These are phyloP conservation scores for Panagrolaimus sp. DNA, from an alignment of 1,140 invertebrate genomes.

Conservation along the genomic window DNA sequence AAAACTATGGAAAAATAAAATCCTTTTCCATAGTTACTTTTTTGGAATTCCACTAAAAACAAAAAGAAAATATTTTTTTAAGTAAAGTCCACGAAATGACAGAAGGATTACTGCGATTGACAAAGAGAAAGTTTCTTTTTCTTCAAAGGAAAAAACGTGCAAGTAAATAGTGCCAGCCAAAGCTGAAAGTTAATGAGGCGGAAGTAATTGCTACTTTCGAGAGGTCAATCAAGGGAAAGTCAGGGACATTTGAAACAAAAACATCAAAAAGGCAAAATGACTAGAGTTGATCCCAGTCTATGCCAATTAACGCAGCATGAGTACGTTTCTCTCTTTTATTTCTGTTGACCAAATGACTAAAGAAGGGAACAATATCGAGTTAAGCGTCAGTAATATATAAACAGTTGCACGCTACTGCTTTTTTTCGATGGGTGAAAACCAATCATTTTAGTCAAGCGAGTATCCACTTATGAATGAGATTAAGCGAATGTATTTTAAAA, in stretches of 20 bases:
- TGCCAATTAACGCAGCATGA: conserved; percentile 10
- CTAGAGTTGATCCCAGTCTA: neutral
- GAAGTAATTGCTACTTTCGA: conserved; percentile 10
- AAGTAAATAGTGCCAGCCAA: neutral
- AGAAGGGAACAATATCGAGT: too few relatives aligned
- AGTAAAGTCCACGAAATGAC: conserved; percentile 14
- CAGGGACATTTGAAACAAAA: conserved; percentile 3
- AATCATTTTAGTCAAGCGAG: too few relatives aligned
- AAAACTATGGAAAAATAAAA: conserved; percentile 1
- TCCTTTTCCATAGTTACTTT: too few relatives aligned
- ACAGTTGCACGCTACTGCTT: too few relatives aligned
- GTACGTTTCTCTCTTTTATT: too few relatives aligned
- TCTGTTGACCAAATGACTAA: too few relatives aligned
- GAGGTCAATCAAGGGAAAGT: conserved; percentile 2
- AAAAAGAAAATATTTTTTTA: neutral
- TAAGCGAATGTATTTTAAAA: too few relatives aligned
- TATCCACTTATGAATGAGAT: too few relatives aligned
- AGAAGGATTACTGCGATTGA: conserved; percentile 10
- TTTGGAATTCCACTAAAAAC: neutral
- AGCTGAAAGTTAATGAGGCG: conserved; percentile 8
- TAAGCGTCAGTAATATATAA: too few relatives aligned
- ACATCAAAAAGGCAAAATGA: neutral
- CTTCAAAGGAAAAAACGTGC: neutral
- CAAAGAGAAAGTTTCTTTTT: conserved; percentile 4
- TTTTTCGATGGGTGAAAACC: too few relatives aligned